These are phyloP conservation scores for Calliphora vomitoria DNA, from an alignment of 2,888 invertebrate genomes.

Conservation along the genomic window DNA sequence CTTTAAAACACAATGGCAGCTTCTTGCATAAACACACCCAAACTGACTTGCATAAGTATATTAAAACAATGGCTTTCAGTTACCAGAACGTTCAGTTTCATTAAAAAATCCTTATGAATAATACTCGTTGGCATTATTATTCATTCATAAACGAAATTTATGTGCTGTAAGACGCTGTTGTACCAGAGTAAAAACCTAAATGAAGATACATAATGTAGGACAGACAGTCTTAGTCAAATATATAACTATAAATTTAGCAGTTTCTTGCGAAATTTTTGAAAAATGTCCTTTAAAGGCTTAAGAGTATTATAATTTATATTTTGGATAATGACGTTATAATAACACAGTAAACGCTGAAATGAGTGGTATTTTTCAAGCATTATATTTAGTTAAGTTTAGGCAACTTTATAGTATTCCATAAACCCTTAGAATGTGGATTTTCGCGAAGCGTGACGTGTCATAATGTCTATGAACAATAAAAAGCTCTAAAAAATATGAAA, in stretches of 20 bases:
- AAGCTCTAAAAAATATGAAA: too few relatives aligned
- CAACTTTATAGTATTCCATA: too few relatives aligned
- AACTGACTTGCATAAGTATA: neutral
- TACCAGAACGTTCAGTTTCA: conserved; percentile 21
- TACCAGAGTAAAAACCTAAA: neutral
- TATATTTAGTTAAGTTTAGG: too few relatives aligned
- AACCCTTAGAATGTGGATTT: too few relatives aligned
- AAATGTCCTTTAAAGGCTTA: neutral
- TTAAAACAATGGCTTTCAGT: conserved; percentile 16
- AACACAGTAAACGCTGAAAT: neutral
- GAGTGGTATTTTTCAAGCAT: too few relatives aligned
- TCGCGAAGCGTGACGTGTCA: too few relatives aligned
- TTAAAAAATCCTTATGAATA: conserved; percentile 26
- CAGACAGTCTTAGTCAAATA: conserved; percentile 23
- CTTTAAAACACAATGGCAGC: conserved; percentile 6
- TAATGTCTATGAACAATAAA: too few relatives aligned
- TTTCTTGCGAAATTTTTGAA: neutral
- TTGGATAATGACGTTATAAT: neutral
- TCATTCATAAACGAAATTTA: conserved; percentile 50
- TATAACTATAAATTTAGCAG: neutral
- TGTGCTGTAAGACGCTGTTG: conserved; percentile 5
- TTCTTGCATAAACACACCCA: neutral
- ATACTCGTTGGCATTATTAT: conserved; percentile 42
- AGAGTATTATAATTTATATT: neutral
- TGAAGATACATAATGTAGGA: neutral